Conservation (phyloP, 2,888 invertebrate genomes). For the Desoria tigrina region DNA sequence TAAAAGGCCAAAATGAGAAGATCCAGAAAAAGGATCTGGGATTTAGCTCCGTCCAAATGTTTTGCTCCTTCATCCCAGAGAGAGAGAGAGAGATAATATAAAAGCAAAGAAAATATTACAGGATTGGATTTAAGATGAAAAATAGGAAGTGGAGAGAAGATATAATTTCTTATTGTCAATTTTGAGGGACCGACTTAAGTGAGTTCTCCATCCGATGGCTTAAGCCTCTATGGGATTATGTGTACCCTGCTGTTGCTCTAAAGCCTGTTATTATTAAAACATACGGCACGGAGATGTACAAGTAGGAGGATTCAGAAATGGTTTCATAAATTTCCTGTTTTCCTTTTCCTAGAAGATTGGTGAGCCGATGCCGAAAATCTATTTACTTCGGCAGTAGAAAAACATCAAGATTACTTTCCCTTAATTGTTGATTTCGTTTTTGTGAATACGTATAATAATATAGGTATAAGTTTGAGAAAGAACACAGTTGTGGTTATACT, state of each 20-base stretch:
- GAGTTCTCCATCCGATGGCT: conserved; percentile 8
- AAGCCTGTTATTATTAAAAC: too few species aligned
- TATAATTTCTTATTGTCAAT: conserved; percentile 25
- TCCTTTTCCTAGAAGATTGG: too few species aligned
- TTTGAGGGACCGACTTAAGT: conserved; percentile 3
- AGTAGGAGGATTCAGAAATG: too few species aligned
- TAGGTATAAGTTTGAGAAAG: too few species aligned
- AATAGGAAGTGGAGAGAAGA: conserved; percentile 15
- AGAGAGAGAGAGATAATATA: background rate
- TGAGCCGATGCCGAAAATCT: too few species aligned
- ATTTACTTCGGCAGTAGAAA: too few species aligned
- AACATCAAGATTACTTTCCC: too few species aligned
- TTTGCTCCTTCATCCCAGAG: conserved; percentile 11
- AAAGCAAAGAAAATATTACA: conserved; percentile 23
- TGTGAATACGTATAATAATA: too few species aligned
- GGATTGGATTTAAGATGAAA: conserved; percentile 20
- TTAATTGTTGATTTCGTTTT: too few species aligned
- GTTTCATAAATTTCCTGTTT: too few species aligned
- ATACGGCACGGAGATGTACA: too few species aligned
- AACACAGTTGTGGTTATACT: too few species aligned
- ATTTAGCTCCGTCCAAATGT: conserved; percentile 5
- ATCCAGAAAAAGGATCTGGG: conserved; percentile 14
- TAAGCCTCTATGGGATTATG: conserved; percentile 17
- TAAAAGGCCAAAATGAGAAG: conserved; percentile 21
- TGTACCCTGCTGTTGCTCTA: conserved; percentile 13